phyloP scores from a whole-genome alignment of 2,888 invertebrate genomes.

The Parelbella ahira region DNA sequence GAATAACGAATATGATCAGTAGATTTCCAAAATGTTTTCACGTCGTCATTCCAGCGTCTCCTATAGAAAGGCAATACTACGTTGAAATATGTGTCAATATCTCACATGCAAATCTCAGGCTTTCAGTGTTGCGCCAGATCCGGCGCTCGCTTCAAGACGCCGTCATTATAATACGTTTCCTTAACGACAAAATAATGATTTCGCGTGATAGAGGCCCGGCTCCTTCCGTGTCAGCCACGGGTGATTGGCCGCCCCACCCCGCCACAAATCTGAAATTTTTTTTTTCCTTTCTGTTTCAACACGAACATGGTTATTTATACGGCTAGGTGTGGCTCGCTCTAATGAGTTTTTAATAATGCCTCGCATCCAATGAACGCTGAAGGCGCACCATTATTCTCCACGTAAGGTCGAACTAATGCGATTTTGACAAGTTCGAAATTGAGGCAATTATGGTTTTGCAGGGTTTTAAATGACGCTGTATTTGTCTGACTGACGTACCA shows the following conservation, averaged over 20 bases:
- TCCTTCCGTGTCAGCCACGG: constrained; percentile 76
- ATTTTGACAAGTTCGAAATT: constrained; percentile 79
- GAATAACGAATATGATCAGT: too few species aligned
- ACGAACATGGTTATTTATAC: constrained; percentile 55
- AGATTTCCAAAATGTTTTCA: too few species aligned
- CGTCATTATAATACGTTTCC: constrained; percentile 54
- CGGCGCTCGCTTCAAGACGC: constrained; percentile 14
- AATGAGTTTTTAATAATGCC: constrained; percentile 79
- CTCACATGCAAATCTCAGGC: constrained; percentile 18
- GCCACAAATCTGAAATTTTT: constrained; percentile 70
- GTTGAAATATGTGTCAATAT: constrained; percentile 11
- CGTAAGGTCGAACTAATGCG: constrained; percentile 69
- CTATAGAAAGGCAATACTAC: too few species aligned
- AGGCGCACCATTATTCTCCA: constrained; percentile 61
- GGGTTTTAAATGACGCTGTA: constrained; percentile 62
- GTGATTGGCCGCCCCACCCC: constrained; percentile 62
- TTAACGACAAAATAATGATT: constrained; percentile 79
- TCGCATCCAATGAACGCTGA: constrained; percentile 66
- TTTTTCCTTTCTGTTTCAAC: constrained; percentile 68
- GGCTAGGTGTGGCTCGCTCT: constrained; percentile 64
- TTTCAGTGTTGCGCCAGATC: constrained; percentile 10
- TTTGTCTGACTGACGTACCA: constrained; percentile 52
- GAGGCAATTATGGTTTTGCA: constrained; percentile 73
- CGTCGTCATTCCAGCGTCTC: too few species aligned
- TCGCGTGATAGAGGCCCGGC: constrained; percentile 66